Evolutionary conservation across 2,888 invertebrate species (phyloP).

Genomic region (Andrena dorsata): DNA sequence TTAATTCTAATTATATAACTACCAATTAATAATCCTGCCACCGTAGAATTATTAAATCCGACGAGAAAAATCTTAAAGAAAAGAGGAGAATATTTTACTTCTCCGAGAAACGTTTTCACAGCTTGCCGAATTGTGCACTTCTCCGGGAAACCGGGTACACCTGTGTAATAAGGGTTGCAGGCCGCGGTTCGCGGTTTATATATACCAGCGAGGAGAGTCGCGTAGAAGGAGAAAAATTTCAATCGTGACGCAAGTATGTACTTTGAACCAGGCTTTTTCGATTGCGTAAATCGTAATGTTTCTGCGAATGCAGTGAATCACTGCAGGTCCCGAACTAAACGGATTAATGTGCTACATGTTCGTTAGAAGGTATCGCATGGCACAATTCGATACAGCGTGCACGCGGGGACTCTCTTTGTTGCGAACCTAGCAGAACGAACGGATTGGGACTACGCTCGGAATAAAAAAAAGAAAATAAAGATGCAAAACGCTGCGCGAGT

Average conservation of each 20-base stretch:
- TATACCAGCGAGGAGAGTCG: not conserved
- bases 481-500: not conserved
- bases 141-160: not conserved
- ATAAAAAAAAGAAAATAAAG: not conserved
- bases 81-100: not conserved
- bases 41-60: too few relatives aligned
- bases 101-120: not conserved
- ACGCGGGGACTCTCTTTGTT: not conserved
- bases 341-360: conserved; percentile 4
- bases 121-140: not conserved
- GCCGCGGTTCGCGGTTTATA: not conserved
- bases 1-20: too few relatives aligned
- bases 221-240: conserved; percentile 3
- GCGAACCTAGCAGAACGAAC: not conserved
- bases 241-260: not conserved
- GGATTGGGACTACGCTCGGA: not conserved
- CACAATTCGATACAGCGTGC: not conserved
- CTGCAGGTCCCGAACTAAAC: not conserved
- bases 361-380: not conserved
- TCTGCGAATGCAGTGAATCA: conserved; percentile 12
- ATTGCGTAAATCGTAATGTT: conserved; percentile 3
- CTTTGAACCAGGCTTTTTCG: not conserved
- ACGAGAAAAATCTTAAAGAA: too few relatives aligned
- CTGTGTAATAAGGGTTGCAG: not conserved
- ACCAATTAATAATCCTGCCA: too few relatives aligned